phyloP scores from a whole-genome alignment of 2,888 invertebrate species.

The Hecatera dysodea region DNA sequence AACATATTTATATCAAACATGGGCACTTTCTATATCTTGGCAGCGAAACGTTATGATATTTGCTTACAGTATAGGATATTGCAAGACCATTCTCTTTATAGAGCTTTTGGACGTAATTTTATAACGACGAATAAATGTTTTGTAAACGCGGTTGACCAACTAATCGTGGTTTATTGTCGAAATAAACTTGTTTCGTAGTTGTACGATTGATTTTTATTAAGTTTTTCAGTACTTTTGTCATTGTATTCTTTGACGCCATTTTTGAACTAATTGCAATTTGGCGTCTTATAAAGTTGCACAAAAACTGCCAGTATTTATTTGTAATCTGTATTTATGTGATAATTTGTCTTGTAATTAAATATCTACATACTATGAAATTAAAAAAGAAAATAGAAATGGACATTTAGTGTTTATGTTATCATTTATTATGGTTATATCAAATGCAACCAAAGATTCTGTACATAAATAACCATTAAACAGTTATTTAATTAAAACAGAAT shows the following conservation, averaged over 20 bases:
- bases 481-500: background rate
- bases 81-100: conserved; percentile 57
- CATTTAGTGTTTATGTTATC: background rate
- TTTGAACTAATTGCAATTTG: conserved; percentile 8
- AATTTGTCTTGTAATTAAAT: background rate
- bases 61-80: conserved; percentile 62
- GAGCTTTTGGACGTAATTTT: conserved; percentile 63
- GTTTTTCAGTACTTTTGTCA: conserved; percentile 56
- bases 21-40: conserved; percentile 45
- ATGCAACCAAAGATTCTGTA: background rate
- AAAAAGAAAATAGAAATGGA: background rate
- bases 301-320: background rate
- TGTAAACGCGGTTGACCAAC: conserved; percentile 64
- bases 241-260: conserved; percentile 8
- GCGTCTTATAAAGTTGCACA: background rate
- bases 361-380: no score
- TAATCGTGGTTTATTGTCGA: conserved; percentile 63
- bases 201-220: conserved; percentile 50
- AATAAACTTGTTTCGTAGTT: conserved; percentile 48
- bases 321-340: background rate
- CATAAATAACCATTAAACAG: background rate
- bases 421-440: background rate
- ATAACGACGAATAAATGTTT: conserved; percentile 65
- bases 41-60: conserved; percentile 47
- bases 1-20: conserved; percentile 20